Conservation (phyloP, 2,888 invertebrate genomes). For the Achlya flavicornis region DNA sequence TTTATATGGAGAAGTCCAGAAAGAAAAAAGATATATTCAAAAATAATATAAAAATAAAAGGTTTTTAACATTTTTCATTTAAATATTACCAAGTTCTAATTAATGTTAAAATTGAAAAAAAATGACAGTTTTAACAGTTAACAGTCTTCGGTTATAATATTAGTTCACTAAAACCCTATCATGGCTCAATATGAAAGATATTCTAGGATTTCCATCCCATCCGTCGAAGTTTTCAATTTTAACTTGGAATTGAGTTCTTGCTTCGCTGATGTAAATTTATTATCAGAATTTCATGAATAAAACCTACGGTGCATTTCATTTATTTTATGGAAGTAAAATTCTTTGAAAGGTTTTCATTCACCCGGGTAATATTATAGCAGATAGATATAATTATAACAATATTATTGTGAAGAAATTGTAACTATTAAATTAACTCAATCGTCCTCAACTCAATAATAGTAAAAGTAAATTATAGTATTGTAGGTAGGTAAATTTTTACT, state of each 20-base stretch:
- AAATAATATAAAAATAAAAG: neutral
- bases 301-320: conserved; percentile 20
- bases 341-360: neutral
- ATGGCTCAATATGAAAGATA: conserved; percentile 37
- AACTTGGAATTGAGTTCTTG: conserved; percentile 45
- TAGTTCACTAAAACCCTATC: conserved; percentile 10
- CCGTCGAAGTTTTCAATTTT: conserved; percentile 53
- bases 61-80: neutral
- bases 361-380: too few species aligned
- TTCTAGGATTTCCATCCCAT: conserved; percentile 14
- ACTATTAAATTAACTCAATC: too few species aligned
- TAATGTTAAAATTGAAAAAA: neutral
- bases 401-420: too few species aligned
- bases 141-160: neutral
- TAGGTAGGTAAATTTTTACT: too few species aligned
- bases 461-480: too few species aligned
- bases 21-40: too few species aligned
- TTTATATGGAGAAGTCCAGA: too few species aligned
- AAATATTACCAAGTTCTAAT: neutral
- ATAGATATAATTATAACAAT: too few species aligned
- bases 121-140: neutral
- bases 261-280: conserved; percentile 40
- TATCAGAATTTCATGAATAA: conserved; percentile 40
- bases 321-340: conserved; percentile 14
- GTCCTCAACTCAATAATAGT: too few species aligned